These are phyloP conservation scores for Agelaius tricolor DNA, from an alignment of 2,113 vertebrate genomes.

Conservation along the genomic window DNA sequence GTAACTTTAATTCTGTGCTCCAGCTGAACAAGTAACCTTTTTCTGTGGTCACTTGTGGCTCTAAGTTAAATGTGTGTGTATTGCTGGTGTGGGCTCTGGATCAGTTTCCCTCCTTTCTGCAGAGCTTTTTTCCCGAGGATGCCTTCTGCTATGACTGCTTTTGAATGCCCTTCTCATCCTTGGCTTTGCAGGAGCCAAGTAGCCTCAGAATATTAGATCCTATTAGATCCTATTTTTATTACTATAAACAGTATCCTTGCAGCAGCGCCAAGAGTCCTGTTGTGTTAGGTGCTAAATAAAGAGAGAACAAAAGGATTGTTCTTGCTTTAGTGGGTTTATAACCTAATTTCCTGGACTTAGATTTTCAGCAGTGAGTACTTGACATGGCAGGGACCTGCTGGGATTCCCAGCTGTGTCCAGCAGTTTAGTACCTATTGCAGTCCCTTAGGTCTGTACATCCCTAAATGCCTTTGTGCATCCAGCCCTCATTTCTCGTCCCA, in stretches of 20 bases:
- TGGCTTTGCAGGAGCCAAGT: background rate
- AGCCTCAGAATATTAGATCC: background rate
- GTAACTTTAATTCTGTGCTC: conserved; percentile 38
- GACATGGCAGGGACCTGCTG: background rate
- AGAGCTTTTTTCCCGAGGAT: background rate
- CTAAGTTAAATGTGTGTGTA: background rate
- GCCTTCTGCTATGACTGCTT: background rate
- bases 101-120: conserved; percentile 27
- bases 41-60: conserved; percentile 38
- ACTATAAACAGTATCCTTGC: background rate
- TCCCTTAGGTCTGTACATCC: background rate
- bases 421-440: background rate
- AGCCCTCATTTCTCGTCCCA: background rate
- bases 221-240: conserved; percentile 43
- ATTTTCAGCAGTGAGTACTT: background rate
- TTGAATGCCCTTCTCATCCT: background rate
- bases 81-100: conserved; percentile 11
- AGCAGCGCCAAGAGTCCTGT: background rate
- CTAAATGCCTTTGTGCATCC: background rate
- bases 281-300: conserved; percentile 33
- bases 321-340: conserved; percentile 3
- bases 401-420: background rate
- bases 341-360: conserved; percentile 38
- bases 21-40: conserved; percentile 56
- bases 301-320: conserved; percentile 15